Conservation (phyloP, 2,888 invertebrate genomes). For the Tricholauxania praeusta region DNA sequence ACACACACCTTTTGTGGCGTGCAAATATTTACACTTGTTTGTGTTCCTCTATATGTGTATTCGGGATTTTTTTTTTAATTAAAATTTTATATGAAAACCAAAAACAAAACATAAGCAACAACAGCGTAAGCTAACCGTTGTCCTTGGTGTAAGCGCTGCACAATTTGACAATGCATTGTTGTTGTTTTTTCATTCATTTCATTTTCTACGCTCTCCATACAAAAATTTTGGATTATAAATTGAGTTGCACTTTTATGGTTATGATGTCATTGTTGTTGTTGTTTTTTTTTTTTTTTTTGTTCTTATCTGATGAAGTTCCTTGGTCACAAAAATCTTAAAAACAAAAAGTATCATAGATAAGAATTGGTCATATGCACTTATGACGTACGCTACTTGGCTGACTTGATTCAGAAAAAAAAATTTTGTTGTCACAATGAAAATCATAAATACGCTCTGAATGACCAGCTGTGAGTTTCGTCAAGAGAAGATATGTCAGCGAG, state of each 20-base stretch:
- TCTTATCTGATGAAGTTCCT: slow-evolving; percentile 17
- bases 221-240: slow-evolving; percentile 19
- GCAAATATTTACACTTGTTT: slow-evolving; percentile 19
- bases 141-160: no score
- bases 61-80: slow-evolving; percentile 31
- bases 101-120: no score
- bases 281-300: slow-evolving; percentile 1
- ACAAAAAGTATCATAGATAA: no score
- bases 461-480: no score
- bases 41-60: background rate
- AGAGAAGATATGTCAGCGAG: no score
- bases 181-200: background rate
- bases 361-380: no score
- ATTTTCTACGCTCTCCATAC: background rate
- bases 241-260: slow-evolving; percentile 34
- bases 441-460: no score
- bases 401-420: no score
- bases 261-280: background rate
- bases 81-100: slow-evolving; percentile 28
- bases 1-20: slow-evolving; percentile 16
- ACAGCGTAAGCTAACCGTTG: no score
- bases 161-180: background rate
- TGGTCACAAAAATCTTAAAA: background rate
- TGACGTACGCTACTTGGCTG: no score
- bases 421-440: no score